Evolutionary conservation across 2,888 invertebrate genomes (phyloP), one percentile per base, ranked within the genome.

Genomic region (Philaethria dido): DNA sequence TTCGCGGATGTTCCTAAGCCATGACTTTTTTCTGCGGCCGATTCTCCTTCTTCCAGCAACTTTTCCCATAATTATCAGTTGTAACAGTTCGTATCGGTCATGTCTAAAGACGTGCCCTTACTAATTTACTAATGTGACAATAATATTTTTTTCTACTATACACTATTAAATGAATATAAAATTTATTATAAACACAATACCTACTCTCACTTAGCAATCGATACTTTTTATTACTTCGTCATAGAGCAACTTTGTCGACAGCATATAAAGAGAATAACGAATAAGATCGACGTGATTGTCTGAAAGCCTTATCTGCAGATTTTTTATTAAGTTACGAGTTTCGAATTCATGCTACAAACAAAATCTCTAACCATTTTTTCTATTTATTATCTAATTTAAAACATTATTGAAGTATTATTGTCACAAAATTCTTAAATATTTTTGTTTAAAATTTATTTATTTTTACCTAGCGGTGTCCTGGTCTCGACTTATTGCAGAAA

Each of bases 301-400:
- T 48, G 52, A 52, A 22, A 45, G 6, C 16, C n/a, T 55, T 55
- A 16, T 64, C 55, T 22, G 45, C 36, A 36, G 36, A 39, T 39
- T 42, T 57, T 57, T 59, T 59, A 59, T 64, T 57, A n/a, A 48
- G 48, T 59, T 55, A 59, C 33, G 39, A 64, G 59, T 50, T 59
- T 33, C 25, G 14, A 29, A 50, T 48, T 9, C n/a, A 33, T n/a
- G n/a, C 9, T 18, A 20, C 22, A 63, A 36, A 44, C 20, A 54
- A 29, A 18, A 29, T 14, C 16, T 54, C 1, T 54, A 33, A 33
- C 16, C n/a, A 50, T 36, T 18, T 0, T 54, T 18, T 54, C 36
- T 54, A 13, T 8, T 45, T 18, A 18, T 18, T 45, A 20, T 18
- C 1, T 18, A 8, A 18, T 11, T 45, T 16, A 8, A 20, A 18